phyloP scores from a whole-genome alignment of 1,140 invertebrate species.

The Cotesia typhae region DNA sequence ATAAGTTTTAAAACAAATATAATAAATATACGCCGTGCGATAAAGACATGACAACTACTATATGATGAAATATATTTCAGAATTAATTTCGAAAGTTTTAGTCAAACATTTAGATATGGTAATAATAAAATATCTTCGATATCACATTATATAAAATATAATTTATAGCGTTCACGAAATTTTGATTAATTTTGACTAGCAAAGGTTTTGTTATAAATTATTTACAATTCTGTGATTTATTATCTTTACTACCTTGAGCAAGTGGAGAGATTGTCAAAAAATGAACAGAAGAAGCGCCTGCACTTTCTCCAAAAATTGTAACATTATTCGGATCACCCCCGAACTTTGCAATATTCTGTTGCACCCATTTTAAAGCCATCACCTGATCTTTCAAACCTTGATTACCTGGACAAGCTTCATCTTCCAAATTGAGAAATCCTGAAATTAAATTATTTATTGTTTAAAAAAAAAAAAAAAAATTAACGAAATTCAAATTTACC shows the following conservation, averaged over 20 bases:
- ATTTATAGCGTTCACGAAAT: neutral
- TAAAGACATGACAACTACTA: too few relatives aligned
- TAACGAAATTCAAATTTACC: constrained; percentile 51
- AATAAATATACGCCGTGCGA: too few relatives aligned
- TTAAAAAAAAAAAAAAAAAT: neutral
- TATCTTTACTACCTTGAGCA: constrained; percentile 39
- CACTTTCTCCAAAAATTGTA: constrained; percentile 74
- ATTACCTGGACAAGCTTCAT: constrained; percentile 61
- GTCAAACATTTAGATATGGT: too few relatives aligned
- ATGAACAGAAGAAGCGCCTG: constrained; percentile 64
- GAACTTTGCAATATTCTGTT: constrained; percentile 71
- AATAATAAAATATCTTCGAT: too few relatives aligned
- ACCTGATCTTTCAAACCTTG: constrained; percentile 69
- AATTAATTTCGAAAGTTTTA: too few relatives aligned
- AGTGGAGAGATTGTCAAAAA: constrained; percentile 46
- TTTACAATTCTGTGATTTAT: too few relatives aligned
- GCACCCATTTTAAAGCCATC: constrained; percentile 71
- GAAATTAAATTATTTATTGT: neutral
- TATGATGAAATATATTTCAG: too few relatives aligned
- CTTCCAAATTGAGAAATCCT: constrained; percentile 51
- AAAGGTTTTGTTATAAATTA: too few relatives aligned
- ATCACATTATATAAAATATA: neutral
- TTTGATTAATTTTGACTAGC: too few relatives aligned
- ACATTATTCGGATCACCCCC: constrained; percentile 72
- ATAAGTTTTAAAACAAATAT: too few relatives aligned